phyloP scores from a whole-genome alignment of 2,797 vertebrate species.

The Poliocrania exsul region DNA sequence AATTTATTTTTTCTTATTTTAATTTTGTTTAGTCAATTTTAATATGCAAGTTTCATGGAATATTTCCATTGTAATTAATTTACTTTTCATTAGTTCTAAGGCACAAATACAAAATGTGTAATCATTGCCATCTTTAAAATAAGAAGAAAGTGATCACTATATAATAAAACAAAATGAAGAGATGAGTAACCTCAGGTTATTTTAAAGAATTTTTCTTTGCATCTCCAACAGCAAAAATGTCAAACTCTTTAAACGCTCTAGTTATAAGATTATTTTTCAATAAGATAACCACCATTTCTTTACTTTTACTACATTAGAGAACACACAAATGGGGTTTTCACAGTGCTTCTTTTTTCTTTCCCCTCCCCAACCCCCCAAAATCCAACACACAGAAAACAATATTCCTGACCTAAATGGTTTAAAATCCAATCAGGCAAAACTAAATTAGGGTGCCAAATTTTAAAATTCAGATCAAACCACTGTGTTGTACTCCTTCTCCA shows the following conservation, averaged over 20 bases:
- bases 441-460: not conserved
- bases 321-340: not conserved
- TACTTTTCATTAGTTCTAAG: slow-evolving; percentile 42
- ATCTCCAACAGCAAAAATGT: not conserved
- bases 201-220: not conserved
- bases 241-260: not conserved
- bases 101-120: not conserved
- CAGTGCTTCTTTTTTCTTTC: not conserved
- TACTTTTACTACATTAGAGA: not conserved
- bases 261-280: not conserved
- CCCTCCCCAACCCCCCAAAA: rapidly evolving
- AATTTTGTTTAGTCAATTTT: slow-evolving; percentile 29
- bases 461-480: not conserved
- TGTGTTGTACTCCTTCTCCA: not conserved
- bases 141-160: not conserved
- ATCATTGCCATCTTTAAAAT: not conserved
- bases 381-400: not conserved
- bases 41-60: slow-evolving; percentile 35
- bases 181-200: not conserved
- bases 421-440: not conserved
- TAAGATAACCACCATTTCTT: not conserved
- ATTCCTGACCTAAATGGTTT: not conserved
- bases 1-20: slow-evolving; percentile 27
- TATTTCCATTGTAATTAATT: slow-evolving; percentile 39
- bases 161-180: not conserved